phyloP scores from a whole-genome alignment of 2,888 invertebrate genomes.

The Aphodius sticticus region DNA sequence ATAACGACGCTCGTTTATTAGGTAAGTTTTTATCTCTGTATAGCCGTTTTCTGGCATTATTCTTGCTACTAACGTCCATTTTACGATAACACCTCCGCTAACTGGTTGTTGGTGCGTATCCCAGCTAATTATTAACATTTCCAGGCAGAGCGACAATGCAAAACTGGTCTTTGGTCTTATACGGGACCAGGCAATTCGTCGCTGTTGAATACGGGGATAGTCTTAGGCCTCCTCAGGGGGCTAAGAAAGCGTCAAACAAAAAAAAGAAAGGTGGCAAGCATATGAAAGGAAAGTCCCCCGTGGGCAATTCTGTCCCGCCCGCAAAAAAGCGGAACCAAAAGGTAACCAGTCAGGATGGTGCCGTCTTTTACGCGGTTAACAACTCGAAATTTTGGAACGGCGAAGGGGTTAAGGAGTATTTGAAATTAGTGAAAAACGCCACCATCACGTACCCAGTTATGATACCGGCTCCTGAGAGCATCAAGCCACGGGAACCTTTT shows the following conservation, averaged over 20 bases:
- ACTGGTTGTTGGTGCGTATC: constrained; percentile 16
- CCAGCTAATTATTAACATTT: constrained; percentile 42
- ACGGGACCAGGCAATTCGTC: constrained; percentile 78
- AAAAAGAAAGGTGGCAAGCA: constrained; percentile 53
- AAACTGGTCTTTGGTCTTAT: constrained; percentile 93
- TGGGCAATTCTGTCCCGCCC: constrained; percentile 25
- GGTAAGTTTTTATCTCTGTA: constrained; percentile 67
- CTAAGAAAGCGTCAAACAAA: constrained; percentile 65
- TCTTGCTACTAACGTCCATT: not conserved
- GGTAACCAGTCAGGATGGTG: constrained; percentile 36
- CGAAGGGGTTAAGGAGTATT: constrained; percentile 53
- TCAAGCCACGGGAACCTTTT: constrained; percentile 52
- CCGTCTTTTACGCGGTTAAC: constrained; percentile 53
- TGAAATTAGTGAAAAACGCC: constrained; percentile 58
- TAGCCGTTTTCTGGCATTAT: constrained; percentile 8
- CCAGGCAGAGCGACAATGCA: constrained; percentile 88
- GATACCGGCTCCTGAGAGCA: constrained; percentile 61
- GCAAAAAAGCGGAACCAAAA: constrained; percentile 41
- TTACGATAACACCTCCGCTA: constrained; percentile 17
- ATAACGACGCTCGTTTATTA: constrained; percentile 90
- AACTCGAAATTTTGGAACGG: constrained; percentile 53
- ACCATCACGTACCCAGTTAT: constrained; percentile 74
- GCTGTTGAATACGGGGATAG: constrained; percentile 45
- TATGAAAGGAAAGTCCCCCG: constrained; percentile 38
- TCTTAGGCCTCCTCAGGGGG: constrained; percentile 51